These are phyloP conservation scores for Caenorhabditis sp. DNA, from an alignment of 2,888 invertebrate genomes.

Conservation along the genomic window DNA sequence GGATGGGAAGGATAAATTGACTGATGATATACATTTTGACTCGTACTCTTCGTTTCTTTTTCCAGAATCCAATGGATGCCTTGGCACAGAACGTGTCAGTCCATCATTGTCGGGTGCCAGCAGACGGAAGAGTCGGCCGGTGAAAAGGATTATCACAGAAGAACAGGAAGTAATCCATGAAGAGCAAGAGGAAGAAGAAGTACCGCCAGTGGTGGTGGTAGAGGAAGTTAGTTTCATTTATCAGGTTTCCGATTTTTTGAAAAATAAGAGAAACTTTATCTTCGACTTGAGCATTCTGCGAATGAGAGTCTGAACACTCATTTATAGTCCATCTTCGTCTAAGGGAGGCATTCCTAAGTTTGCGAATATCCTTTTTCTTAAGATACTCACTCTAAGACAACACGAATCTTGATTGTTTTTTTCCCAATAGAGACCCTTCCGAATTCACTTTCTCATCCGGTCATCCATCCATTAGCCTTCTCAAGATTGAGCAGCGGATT, in stretches of 20 bases:
- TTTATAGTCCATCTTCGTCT: too few species aligned
- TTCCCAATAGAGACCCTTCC: conserved; percentile 13
- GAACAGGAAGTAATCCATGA: conserved; percentile 49
- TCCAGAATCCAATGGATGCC: conserved; percentile 53
- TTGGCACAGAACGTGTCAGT: conserved; percentile 55
- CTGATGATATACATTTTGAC: conserved; percentile 4
- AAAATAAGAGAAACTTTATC: neutral
- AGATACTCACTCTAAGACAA: too few species aligned
- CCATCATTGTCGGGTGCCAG: conserved; percentile 63
- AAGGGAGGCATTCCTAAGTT: neutral
- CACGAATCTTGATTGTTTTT: neutral
- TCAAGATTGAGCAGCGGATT: conserved; percentile 62
- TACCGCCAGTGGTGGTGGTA: neutral
- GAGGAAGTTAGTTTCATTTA: conserved; percentile 35
- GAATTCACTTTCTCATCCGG: conserved; percentile 35
- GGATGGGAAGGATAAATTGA: conserved; percentile 32
- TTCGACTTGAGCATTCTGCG: too few species aligned
- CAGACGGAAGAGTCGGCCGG: conserved; percentile 67
- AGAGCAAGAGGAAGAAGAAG: conserved; percentile 12
- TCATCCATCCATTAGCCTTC: conserved; percentile 52
- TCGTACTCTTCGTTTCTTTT: conserved; percentile 31
- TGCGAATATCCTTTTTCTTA: neutral
- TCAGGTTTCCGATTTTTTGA: neutral
- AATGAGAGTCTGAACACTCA: too few species aligned
- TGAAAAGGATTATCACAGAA: conserved; percentile 65